Evolutionary conservation across 1,140 invertebrate genomes (phyloP).

Genomic region (Leucophenga varia): DNA sequence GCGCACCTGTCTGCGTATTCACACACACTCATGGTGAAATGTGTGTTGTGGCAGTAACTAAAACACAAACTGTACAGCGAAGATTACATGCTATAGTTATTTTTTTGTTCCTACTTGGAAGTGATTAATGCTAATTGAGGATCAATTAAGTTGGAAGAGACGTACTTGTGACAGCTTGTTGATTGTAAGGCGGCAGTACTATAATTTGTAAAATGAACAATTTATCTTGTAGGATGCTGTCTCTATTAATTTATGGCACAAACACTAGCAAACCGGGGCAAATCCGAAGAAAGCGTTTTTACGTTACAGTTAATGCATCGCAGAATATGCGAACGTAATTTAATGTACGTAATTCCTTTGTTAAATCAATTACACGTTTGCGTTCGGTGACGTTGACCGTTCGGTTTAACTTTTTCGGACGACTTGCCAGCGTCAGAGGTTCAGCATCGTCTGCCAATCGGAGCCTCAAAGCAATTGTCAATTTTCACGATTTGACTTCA

Average conservation of each 20-base stretch:
- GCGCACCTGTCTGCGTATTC: conserved; percentile 32
- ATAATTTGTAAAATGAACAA: conserved; percentile 1
- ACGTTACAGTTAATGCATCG: conserved; percentile 24
- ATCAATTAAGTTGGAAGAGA: conserved; percentile 11
- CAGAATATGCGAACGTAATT: conserved; percentile 10
- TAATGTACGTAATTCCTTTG: conserved; percentile 18
- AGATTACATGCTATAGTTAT: conserved; percentile 1
- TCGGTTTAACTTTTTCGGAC: too few species aligned
- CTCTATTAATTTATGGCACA: conserved; percentile 16
- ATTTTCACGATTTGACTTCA: conserved; percentile 23
- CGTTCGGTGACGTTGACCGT: conserved; percentile 36
- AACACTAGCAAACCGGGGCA: conserved; percentile 4
- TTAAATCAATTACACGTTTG: conserved; percentile 37
- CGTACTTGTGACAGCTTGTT: conserved; percentile 22
- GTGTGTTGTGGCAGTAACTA: too few species aligned
- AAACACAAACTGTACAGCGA: conserved; percentile 7
- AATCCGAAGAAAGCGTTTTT: conserved; percentile 9
- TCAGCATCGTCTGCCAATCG: conserved; percentile 23
- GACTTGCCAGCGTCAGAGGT: too few species aligned
- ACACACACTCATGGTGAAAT: conserved; percentile 10
- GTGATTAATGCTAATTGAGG: conserved; percentile 3
- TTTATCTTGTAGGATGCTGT: too few species aligned
- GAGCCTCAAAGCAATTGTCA: conserved; percentile 15
- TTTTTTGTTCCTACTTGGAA: too few species aligned
- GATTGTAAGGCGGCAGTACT: conserved; percentile 14